Evolutionary conservation across 1,140 invertebrate genomes (phyloP).

Genomic region (Drosophila trapezifrons): DNA sequence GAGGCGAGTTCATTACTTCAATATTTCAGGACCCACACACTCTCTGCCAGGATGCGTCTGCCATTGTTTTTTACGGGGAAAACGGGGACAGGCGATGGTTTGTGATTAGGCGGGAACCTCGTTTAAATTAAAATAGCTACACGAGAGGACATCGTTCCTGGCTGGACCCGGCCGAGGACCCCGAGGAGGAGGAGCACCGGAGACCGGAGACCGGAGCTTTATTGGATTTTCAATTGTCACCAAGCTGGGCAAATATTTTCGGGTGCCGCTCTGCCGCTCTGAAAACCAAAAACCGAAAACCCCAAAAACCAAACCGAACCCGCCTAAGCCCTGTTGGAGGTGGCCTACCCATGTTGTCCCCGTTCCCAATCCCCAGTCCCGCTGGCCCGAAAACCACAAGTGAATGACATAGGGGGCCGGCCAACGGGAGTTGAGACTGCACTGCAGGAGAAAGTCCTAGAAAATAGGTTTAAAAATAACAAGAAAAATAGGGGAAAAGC

Average conservation of each 20-base stretch:
- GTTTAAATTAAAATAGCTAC: constrained; percentile 81
- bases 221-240: constrained; percentile 83
- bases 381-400: constrained; percentile 57
- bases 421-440: constrained; percentile 4
- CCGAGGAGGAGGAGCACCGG: neutral
- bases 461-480: neutral
- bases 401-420: constrained; percentile 61
- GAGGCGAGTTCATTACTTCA: constrained; percentile 77
- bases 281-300: constrained; percentile 50
- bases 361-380: neutral
- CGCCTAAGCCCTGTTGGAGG: constrained; percentile 59
- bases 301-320: constrained; percentile 51
- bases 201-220: constrained; percentile 43
- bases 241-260: constrained; percentile 70
- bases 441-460: neutral
- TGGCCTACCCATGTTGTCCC: constrained; percentile 11
- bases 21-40: constrained; percentile 63
- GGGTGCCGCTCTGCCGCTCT: constrained; percentile 31
- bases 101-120: constrained; percentile 77
- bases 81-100: constrained; percentile 19
- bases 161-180: neutral
- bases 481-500: too few relatives aligned
- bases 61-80: constrained; percentile 41
- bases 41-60: constrained; percentile 51
- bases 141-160: constrained; percentile 38